phyloP scores from a whole-genome alignment of 2,888 invertebrate species.

The Cylindroiulus punctatus region DNA sequence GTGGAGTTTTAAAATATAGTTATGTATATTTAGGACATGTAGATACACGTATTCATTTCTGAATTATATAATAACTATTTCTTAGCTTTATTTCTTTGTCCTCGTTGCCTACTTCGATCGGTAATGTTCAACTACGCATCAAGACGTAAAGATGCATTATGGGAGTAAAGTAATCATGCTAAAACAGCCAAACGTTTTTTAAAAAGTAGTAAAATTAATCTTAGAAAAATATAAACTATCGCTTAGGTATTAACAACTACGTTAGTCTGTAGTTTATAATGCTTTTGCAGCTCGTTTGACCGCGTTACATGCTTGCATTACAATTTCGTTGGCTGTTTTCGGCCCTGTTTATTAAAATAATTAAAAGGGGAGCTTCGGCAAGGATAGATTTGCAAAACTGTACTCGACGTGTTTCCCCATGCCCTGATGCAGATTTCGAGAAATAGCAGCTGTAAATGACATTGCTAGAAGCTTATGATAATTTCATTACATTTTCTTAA shows the following conservation, averaged over 20 bases:
- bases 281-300: not conserved
- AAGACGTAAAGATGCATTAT: not conserved
- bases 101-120: no score
- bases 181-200: not conserved
- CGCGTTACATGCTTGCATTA: not conserved
- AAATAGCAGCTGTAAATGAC: constrained; percentile 28
- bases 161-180: not conserved
- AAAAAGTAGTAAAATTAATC: not conserved
- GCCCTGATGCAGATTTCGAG: not conserved
- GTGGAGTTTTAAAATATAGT: no score
- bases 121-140: no score
- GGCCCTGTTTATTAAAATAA: not conserved
- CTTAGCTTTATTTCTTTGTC: no score
- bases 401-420: not conserved
- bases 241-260: not conserved
- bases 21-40: no score
- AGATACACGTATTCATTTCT: no score
- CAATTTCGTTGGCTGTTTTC: not conserved
- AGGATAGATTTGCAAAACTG: constrained; percentile 6
- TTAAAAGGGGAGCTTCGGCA: not conserved
- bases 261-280: not conserved
- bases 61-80: no score
- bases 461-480: constrained; percentile 9
- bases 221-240: not conserved
- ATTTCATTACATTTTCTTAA: constrained; percentile 34